Conservation (phyloP, 2,113 vertebrate species). For the Tachuris rubrigastra region DNA sequence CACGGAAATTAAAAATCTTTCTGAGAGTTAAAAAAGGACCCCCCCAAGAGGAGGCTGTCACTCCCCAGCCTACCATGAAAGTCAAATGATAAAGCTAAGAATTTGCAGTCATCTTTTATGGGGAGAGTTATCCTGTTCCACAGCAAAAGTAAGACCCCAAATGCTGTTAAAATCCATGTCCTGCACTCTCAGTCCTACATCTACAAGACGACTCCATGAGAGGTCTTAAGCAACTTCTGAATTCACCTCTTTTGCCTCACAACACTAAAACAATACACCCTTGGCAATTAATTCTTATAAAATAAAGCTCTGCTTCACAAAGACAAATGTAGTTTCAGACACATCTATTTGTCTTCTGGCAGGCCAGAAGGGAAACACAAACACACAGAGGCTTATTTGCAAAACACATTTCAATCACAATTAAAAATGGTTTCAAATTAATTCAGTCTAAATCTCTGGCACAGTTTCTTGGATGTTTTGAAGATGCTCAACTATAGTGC, state of each 20-base stretch:
- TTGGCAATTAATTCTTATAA: not conserved
- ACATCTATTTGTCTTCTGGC: not conserved
- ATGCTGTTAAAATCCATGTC: not conserved
- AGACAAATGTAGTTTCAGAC: not conserved
- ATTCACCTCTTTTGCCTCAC: not conserved
- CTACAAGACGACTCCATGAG: accelerated
- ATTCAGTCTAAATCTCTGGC: not conserved
- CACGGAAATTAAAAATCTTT: not conserved
- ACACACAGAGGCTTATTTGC: not conserved
- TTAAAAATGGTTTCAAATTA: not conserved
- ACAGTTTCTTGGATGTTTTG: not conserved
- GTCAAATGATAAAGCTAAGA: not conserved
- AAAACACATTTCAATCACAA: conserved; percentile 8
- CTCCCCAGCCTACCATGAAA: not conserved
- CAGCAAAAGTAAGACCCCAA: not conserved
- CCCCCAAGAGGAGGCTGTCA: not conserved
- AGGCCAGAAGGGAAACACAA: not conserved
- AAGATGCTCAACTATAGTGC: not conserved
- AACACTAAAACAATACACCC: not conserved
- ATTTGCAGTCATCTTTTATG: not conserved
- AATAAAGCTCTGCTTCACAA: not conserved
- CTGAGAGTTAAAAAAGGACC: not conserved
- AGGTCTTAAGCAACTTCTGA: not conserved
- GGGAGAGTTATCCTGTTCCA: not conserved
- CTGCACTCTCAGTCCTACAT: not conserved